Base-by-base conservation (phyloP, 2,888 invertebrate genomes). In the Drosophila falleni region DNA sequence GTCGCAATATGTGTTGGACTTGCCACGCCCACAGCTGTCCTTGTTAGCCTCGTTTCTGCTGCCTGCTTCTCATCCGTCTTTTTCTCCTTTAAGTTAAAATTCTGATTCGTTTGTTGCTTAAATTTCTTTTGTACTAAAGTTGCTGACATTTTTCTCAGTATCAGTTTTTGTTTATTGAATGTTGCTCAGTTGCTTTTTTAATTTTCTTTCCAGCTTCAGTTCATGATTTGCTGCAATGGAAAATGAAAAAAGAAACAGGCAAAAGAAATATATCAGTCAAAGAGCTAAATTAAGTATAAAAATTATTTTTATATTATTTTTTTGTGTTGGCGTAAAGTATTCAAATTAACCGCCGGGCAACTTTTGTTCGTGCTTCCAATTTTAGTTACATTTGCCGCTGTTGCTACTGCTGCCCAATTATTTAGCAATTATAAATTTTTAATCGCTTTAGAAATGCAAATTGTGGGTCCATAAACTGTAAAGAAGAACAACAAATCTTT, bases 41-140 rank as follows among this genome's bases (percentile, higher is more conserved):
- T 23, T 13, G 19, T 62, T 31, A 26, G 51, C 15, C 23, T 35
- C 15, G 41, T 29, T 37, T 51, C 35, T 19, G 49, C 29, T 6
- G 6, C 4, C 23, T 58, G 37, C 46, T 54, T 47, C 61, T 16
- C 10, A n/a, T 41, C 23, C 37, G 35, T 2, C 10, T 16, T 2
- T 29, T 10, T 51, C 29, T 42, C 10, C 46, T 29, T 19, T 51
- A 50, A 72, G 26, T 70, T 65, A 47, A 59, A 44, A 33, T 55
- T 81, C 51, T 63, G 66, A 65, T 67, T 71, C 23, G 65, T 64
- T 61, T 65, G 51, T 13, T 62, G 61, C 49, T 61, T 76, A 59
- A 71, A 63, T 62, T 85, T 70, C 29, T 87, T 87, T 72, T 86
- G 90, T 84, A 90, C 90, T 81, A 86, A 60, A 10, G 67, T 73